Evolutionary conservation across 2,113 vertebrate species (phyloP), one percentile per base, ranked within the genome.

Genomic region (Aspiorhynchus laticeps): DNA sequence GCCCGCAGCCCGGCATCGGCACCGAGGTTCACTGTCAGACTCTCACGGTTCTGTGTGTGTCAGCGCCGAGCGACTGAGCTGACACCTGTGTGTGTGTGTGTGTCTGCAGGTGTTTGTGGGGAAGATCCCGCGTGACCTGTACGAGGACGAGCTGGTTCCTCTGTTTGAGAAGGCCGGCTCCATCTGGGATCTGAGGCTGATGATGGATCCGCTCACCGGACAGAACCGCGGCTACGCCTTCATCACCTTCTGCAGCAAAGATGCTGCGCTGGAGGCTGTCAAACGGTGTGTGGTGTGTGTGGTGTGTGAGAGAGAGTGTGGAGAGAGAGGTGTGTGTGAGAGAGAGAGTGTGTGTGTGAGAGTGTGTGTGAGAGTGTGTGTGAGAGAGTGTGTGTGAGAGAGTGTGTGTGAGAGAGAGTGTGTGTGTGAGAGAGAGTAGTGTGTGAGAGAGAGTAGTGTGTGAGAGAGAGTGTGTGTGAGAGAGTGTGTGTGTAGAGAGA

Each of bases 121-220:
- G 71, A 99, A 99, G 94, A 99, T 99, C 87, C 98, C 98, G 12
- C 94, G 98, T 89, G 98, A 99, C 92, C 93, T 99, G 88, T 99
- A 99, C 88, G 98, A 99, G 90, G 98, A 99, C 93, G 98, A 99
- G 85, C 91, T 99, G 93, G 98, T 99, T 36, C 98, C 98, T 0
- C 97, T 99, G 31, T 99, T 99, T 92, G 98, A 99, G 93, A 98
- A 98, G 71, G 98, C 98, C 33, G 98, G 98, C 86, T 94, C 97
- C 4, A 98, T 99, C 85, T 99, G 98, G 98, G 98, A 99, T 91
- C 96, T 99, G 10, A 96, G 98, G 91, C 96, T 99, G 91, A 99
- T 99, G 98, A 99, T 99, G 98, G 98, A 99, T 92, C 98, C 98
- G 19, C 94, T 99, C 1, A 98, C 98, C 81, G 98, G 98, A 78